phyloP scores from a whole-genome alignment of 2,888 invertebrate genomes.

The Drosophila colorata region DNA sequence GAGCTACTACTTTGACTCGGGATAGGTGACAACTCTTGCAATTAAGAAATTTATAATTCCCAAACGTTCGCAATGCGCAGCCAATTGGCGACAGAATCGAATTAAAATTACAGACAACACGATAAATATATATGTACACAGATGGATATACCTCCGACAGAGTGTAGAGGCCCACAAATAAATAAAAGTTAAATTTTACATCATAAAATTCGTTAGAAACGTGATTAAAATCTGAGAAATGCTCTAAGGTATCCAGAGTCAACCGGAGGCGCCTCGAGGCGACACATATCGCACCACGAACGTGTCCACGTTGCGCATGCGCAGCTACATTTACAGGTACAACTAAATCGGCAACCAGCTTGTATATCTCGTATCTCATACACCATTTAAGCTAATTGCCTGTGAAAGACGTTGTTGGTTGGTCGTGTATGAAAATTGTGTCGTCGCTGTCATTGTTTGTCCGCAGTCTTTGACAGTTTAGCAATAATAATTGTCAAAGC shows the following conservation, averaged over 20 bases:
- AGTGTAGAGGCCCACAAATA: slow-evolving; percentile 37
- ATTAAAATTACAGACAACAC: slow-evolving; percentile 76
- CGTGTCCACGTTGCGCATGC: slow-evolving; percentile 72
- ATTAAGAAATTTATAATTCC: slow-evolving; percentile 70
- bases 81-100: slow-evolving; percentile 66
- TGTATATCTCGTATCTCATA: slow-evolving; percentile 62
- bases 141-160: slow-evolving; percentile 42
- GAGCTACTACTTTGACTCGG: slow-evolving; percentile 20
- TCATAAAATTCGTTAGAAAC: slow-evolving; percentile 81
- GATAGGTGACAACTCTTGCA: slow-evolving; percentile 50
- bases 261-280: slow-evolving; percentile 64
- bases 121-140: slow-evolving; percentile 21
- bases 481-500: slow-evolving; percentile 81
- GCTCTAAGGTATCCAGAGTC: slow-evolving; percentile 12
- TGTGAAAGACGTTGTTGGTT: slow-evolving; percentile 17
- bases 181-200: slow-evolving; percentile 77
- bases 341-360: slow-evolving; percentile 1
- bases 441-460: slow-evolving; percentile 31
- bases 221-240: slow-evolving; percentile 75
- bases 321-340: slow-evolving; percentile 34
- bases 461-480: slow-evolving; percentile 65
- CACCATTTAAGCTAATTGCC: slow-evolving; percentile 66
- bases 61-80: slow-evolving; percentile 40
- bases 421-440: slow-evolving; percentile 36
- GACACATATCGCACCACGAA: slow-evolving; percentile 74